Evolutionary conservation across 2,113 vertebrate genomes (phyloP), one percentile per base, ranked within the genome.

Genomic region (Zeus faber): DNA sequence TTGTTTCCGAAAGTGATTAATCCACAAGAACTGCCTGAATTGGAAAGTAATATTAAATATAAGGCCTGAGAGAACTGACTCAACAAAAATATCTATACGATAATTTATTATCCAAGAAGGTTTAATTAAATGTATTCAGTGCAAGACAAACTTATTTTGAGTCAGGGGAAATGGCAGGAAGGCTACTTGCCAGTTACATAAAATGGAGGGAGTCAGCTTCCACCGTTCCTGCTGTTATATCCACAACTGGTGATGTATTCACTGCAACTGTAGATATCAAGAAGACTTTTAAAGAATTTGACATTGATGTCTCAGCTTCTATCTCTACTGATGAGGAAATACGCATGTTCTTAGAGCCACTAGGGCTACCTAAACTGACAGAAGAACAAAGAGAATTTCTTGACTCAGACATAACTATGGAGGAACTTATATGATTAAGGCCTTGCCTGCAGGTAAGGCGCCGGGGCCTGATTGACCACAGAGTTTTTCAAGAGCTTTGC

Each of bases 271-370:
- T 8, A 10, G 31, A 35, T 35, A 35, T 35, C 14, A 35, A 35
- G 3, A 35, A 10, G 31, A 35, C 14, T 35, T 35, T 35, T 35
- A 35, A 7, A 35, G 31, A 35, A 35, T 35, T 35, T 10, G 9
- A 35, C 9, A 10, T 8, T 35, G 31, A 35, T 10, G 9, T 65
- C 9, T 65, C 23, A 16, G 10, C 10, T 20, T 56, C 46, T 20
- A 33, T 26, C 4, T 44, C 47, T 20, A 45, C 37, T 24, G 48
- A 35, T 2, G 27, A 58, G 3, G 47, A 58, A 13, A 46, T 65
- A 20, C 14, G 5, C 1, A 4, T 1, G 10, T 58, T 46, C 5
- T 4, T 53, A 16, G 49, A 53, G 11, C 17, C 21, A 14, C 22
- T 62, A 35, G 58, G 23, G 4, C 49, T 53, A 21, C 40, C 26